Percentiles rank a stretch among this genome's conserved stretches.
Evolutionary conservation across 2,113 vertebrate species (phyloP).

Genomic region (Egretta garzetta): DNA sequence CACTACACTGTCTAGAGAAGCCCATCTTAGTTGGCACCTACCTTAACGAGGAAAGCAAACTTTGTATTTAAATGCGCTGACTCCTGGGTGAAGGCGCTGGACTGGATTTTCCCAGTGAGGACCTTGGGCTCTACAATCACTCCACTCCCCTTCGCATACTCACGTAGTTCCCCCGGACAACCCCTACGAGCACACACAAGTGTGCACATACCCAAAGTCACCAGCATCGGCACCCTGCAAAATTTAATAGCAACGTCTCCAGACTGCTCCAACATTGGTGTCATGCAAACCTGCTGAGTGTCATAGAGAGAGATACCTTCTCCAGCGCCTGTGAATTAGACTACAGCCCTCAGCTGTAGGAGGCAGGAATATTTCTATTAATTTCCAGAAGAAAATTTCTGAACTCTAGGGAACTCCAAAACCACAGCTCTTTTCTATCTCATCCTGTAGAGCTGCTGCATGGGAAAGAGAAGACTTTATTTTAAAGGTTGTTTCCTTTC

Average conservation of each 20-base stretch:
- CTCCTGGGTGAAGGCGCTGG: not conserved
- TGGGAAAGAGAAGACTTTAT: not conserved
- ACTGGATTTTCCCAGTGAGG: not conserved
- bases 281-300: not conserved
- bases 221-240: fast-evolving
- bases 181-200: not conserved
- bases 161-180: not conserved
- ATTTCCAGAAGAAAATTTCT: not conserved
- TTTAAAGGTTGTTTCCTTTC: not conserved
- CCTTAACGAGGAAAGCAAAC: not conserved
- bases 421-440: not conserved
- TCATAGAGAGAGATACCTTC: not conserved
- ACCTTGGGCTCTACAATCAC: not conserved
- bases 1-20: not conserved
- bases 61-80: not conserved
- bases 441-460: not conserved
- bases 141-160: not conserved
- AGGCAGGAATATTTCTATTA: not conserved
- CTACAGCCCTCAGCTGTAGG: not conserved
- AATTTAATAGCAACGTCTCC: not conserved
- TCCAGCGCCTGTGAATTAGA: not conserved
- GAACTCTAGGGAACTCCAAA: not conserved
- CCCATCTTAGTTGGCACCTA: not conserved
- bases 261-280: fast-evolving
- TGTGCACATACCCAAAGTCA: not conserved